Base-by-base conservation (phyloP, 2,888 invertebrate species). In the Netelia virgata region DNA sequence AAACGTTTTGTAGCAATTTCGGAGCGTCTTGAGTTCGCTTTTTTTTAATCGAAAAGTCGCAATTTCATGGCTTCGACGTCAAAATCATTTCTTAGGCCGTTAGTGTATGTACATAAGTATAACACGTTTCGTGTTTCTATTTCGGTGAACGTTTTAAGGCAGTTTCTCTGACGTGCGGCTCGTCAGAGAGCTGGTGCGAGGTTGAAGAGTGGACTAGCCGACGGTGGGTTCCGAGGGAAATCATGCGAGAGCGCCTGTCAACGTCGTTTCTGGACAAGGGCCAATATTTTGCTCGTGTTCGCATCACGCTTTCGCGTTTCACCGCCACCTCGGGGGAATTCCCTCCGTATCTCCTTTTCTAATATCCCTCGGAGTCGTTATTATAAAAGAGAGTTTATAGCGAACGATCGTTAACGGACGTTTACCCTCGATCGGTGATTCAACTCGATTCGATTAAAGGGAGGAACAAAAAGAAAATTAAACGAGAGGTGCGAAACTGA, bases 251-350 rank as follows among this genome's bases (percentile, higher is more conserved):
- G 47, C 50, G 57, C 70, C 64, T 72, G 83, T 83, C 83, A 76
- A 83, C 76, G 80, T 76, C 59, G 70, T 28, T 68, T 75, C 79
- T 83, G 83, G 83, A 83, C 76, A 50, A 23, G 20, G 59, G 76
- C 83, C 83, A 83, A 83, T 83, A 83, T 83, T 83, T 80, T 68
- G 66, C 79, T 76, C 80, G 20, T 50, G 55, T 74, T 64, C 66
- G 53, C 66, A 68, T n/a, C 57, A 64, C 79, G 75, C 69, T 78
- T 59, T 55, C 43, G 61, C 43, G 61, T 83, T 61, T n/a, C 10
- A 47, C 55, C 68, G 18, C 20, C 23, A 28, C 57, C 28, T 36
- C 18, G 63, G 50, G 50, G n/a, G 61, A 61, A 59, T 50, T 3
- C 55, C 18, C 23, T 9, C 14, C 70, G n/a, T 11, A 9, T 3